Evolutionary conservation across 2,113 vertebrate genomes (phyloP).

Genomic region (Centrocercus urophasianus): DNA sequence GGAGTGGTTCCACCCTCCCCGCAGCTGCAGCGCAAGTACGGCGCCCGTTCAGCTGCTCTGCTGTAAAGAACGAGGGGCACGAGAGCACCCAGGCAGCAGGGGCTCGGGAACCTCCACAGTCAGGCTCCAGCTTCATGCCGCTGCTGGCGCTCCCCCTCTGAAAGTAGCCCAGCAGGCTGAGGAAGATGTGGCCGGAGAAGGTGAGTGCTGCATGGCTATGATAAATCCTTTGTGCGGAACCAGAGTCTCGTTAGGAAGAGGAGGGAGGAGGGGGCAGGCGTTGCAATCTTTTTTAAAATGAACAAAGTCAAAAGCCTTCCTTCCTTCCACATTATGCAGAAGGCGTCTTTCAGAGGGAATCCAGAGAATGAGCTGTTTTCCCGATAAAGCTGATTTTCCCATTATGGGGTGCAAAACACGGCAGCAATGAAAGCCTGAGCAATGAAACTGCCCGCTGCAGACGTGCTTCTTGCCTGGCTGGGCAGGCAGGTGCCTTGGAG

Average conservation of each 20-base stretch:
- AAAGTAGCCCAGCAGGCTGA: neutral
- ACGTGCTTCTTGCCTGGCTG: neutral
- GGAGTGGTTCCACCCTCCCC: neutral
- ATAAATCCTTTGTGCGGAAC: neutral
- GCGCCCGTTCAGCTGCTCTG: neutral
- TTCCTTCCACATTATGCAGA: neutral
- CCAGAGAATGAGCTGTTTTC: rapidly evolving
- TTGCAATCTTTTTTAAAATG: neutral
- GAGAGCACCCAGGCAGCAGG: neutral
- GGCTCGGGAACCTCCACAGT: neutral
- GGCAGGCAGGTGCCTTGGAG: neutral
- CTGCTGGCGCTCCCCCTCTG: neutral
- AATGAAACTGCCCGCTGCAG: neutral
- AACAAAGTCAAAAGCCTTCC: neutral
- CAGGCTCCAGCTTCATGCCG: neutral
- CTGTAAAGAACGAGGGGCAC: neutral
- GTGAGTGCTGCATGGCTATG: constrained; percentile 29
- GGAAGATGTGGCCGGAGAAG: neutral
- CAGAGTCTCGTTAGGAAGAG: neutral
- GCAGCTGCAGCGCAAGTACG: neutral
- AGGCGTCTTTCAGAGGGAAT: neutral
- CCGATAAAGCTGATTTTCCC: neutral
- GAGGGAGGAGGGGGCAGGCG: neutral
- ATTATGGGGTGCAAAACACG: neutral
- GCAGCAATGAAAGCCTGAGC: neutral